Base-by-base conservation (phyloP, 2,797 vertebrate species). In the Phataginus tricuspis region DNA sequence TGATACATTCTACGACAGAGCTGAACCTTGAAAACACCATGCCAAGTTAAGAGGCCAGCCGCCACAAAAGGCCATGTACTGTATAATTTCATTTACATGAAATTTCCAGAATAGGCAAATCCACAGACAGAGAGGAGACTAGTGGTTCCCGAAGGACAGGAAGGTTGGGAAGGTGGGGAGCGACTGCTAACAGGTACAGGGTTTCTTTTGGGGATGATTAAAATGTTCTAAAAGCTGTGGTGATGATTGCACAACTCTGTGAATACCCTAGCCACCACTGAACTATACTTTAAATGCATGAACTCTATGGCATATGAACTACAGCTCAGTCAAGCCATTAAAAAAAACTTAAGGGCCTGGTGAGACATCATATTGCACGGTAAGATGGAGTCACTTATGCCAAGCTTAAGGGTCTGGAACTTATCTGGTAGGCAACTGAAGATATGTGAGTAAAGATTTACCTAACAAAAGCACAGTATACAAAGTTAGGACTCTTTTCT, bases 401-500 rank as follows among this genome's bases (percentile, higher is more conserved):
- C 57, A 85, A 68, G 72, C 16, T 27, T 37, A 57, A 63, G 61
- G 34, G 84, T 63, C 91, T 79, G 16, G 18, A 45, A 39, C 78
- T 75, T 42, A 85, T 75, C 64, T 84, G n/a, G 21, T 5, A 86
- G 79, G 45, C 42, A 95, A 42, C 39, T 25, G 69, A 37, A 85
- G 27, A 75, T 31, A 72, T 1, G 18, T 23, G 57, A 93, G 63
- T 80, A 85, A 91, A 71, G 83, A 27, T 21, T 64, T 55, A 78
- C 55, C 74, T 87, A 80, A 69, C 18, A 53, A 92, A 94, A 92
- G 55, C 77, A 72, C 14, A 83, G 57, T 15, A 75, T 25, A 37
- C 63, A 86, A 59, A 80, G 72, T 75, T 71, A 80, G 13, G 72
- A 90, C 71, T 49, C 79, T 95, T 86, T 51, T 80, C 59, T 63